A percentile compares a stretch with the other conserved stretches of the same genome.
Evolutionary conservation across 2,888 invertebrate species (phyloP).

Genomic region (Acanthosoma haemorrhoidale): DNA sequence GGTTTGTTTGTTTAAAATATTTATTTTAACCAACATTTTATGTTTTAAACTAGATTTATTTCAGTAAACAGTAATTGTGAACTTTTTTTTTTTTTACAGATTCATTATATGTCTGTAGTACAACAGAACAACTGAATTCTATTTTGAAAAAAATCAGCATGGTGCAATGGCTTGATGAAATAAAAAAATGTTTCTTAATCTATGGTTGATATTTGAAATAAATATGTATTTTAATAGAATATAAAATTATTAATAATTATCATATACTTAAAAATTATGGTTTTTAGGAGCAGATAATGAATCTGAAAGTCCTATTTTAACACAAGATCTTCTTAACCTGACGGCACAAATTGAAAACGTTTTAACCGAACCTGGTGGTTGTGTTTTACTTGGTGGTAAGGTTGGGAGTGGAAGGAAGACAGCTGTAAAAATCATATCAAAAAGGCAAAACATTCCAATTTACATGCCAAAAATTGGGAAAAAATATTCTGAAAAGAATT

Average conservation of each 20-base stretch:
- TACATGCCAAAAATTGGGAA: constrained; percentile 52
- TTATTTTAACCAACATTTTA: not conserved
- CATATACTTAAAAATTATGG: not conserved
- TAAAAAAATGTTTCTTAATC: not conserved
- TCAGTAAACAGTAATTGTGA: no score
- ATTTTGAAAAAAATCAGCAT: not conserved
- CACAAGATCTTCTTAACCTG: constrained; percentile 60
- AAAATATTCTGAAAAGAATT: constrained; percentile 58
- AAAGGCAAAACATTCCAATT: constrained; percentile 62
- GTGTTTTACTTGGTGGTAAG: constrained; percentile 66
- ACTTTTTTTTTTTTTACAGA: not conserved
- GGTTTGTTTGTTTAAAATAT: not conserved
- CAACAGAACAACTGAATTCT: not conserved
- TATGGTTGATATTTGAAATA: not conserved
- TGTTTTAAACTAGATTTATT: not conserved
- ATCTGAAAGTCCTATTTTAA: constrained; percentile 46
- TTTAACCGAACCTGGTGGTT: constrained; percentile 57
- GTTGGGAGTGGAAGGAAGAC: constrained; percentile 77
- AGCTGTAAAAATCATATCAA: constrained; percentile 67
- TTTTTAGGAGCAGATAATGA: not conserved
- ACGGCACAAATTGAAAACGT: constrained; percentile 60
- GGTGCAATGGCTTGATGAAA: not conserved
- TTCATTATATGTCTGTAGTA: not conserved
- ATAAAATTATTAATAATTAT: not conserved
- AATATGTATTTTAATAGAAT: not conserved